Evolutionary conservation across 2,113 vertebrate species (phyloP), one percentile per base, ranked within the genome.

Genomic region (Silurus glanis): DNA sequence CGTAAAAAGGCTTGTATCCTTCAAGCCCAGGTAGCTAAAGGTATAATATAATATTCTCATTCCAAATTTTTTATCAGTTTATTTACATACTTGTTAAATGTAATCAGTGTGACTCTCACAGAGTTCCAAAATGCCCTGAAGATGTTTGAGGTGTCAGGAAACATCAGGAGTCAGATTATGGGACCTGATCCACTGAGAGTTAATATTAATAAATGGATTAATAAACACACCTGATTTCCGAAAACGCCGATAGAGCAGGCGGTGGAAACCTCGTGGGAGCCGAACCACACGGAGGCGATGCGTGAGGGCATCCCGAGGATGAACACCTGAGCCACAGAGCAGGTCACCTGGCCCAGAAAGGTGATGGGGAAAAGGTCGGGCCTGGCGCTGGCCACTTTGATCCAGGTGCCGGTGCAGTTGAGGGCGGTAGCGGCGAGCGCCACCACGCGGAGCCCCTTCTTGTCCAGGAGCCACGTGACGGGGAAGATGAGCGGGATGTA

Each of bases 171-270:
- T 6, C 14, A 16, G 66, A 69, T 69, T 69, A 16, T 69, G 25
- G 6, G 12, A 71, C 28, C 37, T 37, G 37, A 37, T 37, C 37
- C 55, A 56, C 55, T 8, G 55, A 13, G 55, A 56, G 13, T 9
- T 13, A 56, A 56, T 8, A 1, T 1, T 13, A 13, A 56, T 56
- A 9, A 56, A 9, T 56, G 2, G 13, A 9, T 56, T 21, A 21
- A 9, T 6, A 3, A 69, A 78, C 92, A 87, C 84, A 98, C 98
- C 97, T 99, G 98, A 91, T 98, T 99, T 49, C 98, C 98, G 87
- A 99, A 97, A 64, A 99, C 98, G 1, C 97, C 98, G 0, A 99
- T 78, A n/a, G 98, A 96, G 89, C 97, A 99, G 21, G 98, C 98
- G 0, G 96, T 97, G 71, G 97, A 99, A 19, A 99, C 98, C 86